phyloP scores from a whole-genome alignment of 2,797 vertebrate genomes.

The Schizopygopsis pylzovi region DNA sequence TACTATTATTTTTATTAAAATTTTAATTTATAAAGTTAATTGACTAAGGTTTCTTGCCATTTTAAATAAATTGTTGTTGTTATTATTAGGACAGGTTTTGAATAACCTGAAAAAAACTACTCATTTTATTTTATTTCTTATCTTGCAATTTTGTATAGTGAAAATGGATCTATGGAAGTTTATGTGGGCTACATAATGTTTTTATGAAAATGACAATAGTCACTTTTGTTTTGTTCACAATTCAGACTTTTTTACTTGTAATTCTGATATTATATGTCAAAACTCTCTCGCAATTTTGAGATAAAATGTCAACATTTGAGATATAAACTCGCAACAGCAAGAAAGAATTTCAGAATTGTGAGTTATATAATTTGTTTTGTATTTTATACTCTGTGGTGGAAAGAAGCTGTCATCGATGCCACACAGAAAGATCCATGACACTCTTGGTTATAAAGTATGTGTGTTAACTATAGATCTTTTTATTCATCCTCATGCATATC shows the following conservation, averaged over 20 bases:
- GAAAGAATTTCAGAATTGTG: background rate
- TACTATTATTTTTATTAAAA: no score
- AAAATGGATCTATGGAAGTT: background rate
- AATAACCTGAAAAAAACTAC: background rate
- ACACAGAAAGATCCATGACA: background rate
- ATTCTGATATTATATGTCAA: background rate
- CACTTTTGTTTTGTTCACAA: background rate
- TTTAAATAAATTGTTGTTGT: background rate
- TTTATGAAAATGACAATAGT: background rate
- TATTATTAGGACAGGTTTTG: background rate
- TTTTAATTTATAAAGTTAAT: background rate
- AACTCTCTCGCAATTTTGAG: background rate
- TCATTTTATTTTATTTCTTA: background rate
- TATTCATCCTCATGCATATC: background rate
- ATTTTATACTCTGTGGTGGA: no score
- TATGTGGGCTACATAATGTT: background rate
- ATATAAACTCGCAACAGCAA: no score
- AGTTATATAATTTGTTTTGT: no score
- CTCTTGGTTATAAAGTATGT: background rate
- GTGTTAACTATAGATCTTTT: background rate
- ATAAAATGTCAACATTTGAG: background rate
- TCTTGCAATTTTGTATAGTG: background rate
- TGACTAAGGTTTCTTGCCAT: background rate
- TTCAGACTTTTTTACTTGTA: background rate
- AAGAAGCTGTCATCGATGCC: background rate